Evolutionary conservation across 1,140 invertebrate species (phyloP), one percentile per base, ranked within the genome.

Genomic region (Euschistus heros): DNA sequence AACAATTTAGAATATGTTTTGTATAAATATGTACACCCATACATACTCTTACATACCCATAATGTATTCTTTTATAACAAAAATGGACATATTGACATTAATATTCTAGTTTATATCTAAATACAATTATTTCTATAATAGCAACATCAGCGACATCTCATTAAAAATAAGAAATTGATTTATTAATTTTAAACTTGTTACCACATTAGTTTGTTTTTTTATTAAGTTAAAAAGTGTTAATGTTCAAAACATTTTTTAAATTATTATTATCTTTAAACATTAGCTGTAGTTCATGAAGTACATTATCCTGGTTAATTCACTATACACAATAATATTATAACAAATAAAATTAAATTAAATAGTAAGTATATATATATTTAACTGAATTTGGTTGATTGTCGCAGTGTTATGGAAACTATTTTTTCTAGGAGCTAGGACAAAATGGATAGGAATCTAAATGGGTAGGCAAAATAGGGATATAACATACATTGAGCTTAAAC

Each of bases 401-500:
- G 24, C 54, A 57, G 26, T 57, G 54, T 24, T 18, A 15, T 27
- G 54, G 54, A 57, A 20, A 57, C 18, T 22, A 20, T 57, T 5
- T 44, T 22, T 24, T 7, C 54, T 57, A 22, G 24, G 20, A 20
- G 20, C 54, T 3, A 24, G 47, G 47, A 50, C 47, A 57, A 57
- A 27, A 24, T 20, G 54, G 20, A 13, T 57, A 3, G 15, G 24
- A 14, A 17, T 24, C 54, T 57, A 57, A 15, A 15, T 4, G 24
- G 54, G 22, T 26, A 24, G 54, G 54, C 54, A 57, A 24, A 24
- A 57, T 20, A 22, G 54, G 54, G 14, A 20, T 24, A 24, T 24
- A 50, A 57, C 54, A 57, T 24, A 57, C 54, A 57, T 57, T 57
- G 54, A 57, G 54, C 54, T 57, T 57, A 57, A 57, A 57, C 24